Evolutionary conservation across 92 coral and sea anemone species (phyloP), one percentile per base, ranked within the genome.

Genomic region (Galaxea fascicularis): DNA sequence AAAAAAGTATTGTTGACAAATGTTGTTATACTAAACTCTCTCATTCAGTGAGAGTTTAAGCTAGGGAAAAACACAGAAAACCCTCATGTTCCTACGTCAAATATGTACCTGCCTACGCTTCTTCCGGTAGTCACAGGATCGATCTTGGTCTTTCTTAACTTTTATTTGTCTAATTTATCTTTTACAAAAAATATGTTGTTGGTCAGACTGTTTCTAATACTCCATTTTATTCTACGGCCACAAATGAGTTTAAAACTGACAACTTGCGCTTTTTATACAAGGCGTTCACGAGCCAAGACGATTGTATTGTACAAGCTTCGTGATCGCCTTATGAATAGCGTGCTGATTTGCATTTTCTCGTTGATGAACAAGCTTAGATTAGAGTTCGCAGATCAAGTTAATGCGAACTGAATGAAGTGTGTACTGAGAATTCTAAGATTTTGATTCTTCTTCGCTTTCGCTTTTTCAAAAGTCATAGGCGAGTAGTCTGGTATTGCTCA

Each of bases 41-140:
- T 39, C 28, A 4, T 28, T 66, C 4, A 17, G 63, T 8, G n/a
- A 58, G 65, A 66, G 31, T 66, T 47, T 52, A 4, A 29, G 65
- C 49, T 31, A 16, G 18, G 74, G 46, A 0, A 30, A 58, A 16
- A 45, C 16, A 3, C 8, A 28, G 31, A 24, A 10, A 17, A 24
- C 45, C 62, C 12, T 21, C n/a, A 24, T 27, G 64, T n/a, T 63
- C 15, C 16, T 22, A 28, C 16, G 24, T 53, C 22, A n/a, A 45
- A 20, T 59, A 16, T 21, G 84, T 53, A 11, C 73, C 31, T 49
- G 49, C 28, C 73, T 35, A 64, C 65, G 24, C 30, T 67, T 66
- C 75, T 79, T 79, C 84, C 75, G 75, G 84, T 79, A 49, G 22
- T 51, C 58, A 24, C 21, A 14, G 11, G 25, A 71, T 47, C 53